Base-by-base conservation (phyloP, 2,797 vertebrate species). In the Thaleichthys pacificus region DNA sequence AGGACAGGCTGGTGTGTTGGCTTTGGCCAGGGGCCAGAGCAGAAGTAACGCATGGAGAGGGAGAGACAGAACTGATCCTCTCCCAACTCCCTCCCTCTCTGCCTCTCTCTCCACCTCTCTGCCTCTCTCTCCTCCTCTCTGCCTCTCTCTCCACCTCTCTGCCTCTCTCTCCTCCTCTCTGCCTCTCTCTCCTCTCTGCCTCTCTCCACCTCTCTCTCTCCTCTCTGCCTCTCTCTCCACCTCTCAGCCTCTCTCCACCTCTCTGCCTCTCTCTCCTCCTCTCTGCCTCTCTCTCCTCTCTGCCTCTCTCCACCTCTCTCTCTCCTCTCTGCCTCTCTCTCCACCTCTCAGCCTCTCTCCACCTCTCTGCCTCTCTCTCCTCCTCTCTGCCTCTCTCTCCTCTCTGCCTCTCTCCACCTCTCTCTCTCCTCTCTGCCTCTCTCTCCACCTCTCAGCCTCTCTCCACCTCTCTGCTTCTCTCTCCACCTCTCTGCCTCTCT, bases 1-100 rank as follows among this genome's bases (percentile, higher is more conserved):
- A 80, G 60, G 66, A 71, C 77, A 78, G 66, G 71, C 77, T 68
- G 73, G 69, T 72, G 72, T 75, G 76, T 72, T 83, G 81, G 70
- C 75, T 77, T 86, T 79, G 72, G 80, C 72, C 61, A 68, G 75
- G 72, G 68, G 77, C 68, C 71, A 19, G 54, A 66, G 74, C 75
- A 84, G 88, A 83, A 89, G 79, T 71, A 85, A 86, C 83, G 80
- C 58, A 69, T 75, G 76, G 26, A 42, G 11, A 12, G 2, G 9
- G 77, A 83, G n/a, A 68, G 35, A 12, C 32, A 65, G 19, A n/a
- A 60, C 28, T 30, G 28, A 30, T 30, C 28, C 64, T 57, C 64
- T 65, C 38, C 30, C 21, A 61, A 4, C 42, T 68, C 66, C 6
- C 42, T 66, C 72, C 69, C 71, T 65, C 49, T 28, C 22, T 47